Percentiles rank a stretch among this genome's conserved stretches.
phyloP scores from a whole-genome alignment of 2,797 vertebrate species.

The Poeciliopsis gracilis region DNA sequence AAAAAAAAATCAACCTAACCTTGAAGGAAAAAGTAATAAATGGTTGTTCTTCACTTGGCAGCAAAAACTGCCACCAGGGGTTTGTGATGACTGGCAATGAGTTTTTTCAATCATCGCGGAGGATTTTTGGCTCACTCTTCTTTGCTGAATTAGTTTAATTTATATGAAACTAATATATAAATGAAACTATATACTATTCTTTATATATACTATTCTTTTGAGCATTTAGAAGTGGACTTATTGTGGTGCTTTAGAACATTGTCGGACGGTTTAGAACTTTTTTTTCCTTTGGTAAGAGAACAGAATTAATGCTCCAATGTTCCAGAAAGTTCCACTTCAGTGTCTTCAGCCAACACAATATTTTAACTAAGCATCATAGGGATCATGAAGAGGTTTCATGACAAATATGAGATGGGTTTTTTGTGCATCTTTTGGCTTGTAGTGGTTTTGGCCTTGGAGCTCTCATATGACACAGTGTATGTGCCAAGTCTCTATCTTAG shows the following conservation, averaged over 20 bases:
- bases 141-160: neutral
- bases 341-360: neutral
- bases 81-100: neutral
- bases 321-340: neutral
- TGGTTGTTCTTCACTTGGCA: neutral
- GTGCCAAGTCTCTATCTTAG: neutral
- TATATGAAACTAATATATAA: no score
- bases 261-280: neutral
- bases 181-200: no score
- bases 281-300: neutral
- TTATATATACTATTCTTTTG: no score
- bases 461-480: neutral
- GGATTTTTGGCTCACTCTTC: neutral
- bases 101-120: neutral
- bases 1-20: neutral
- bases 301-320: neutral
- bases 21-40: neutral
- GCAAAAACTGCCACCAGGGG: neutral
- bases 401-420: neutral
- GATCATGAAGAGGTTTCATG: neutral
- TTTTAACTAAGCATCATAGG: neutral
- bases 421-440: neutral
- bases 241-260: neutral
- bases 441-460: neutral
- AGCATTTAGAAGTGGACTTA: neutral